Conservation (phyloP, 2,888 invertebrate species). For the Protodeltote pygarga region DNA sequence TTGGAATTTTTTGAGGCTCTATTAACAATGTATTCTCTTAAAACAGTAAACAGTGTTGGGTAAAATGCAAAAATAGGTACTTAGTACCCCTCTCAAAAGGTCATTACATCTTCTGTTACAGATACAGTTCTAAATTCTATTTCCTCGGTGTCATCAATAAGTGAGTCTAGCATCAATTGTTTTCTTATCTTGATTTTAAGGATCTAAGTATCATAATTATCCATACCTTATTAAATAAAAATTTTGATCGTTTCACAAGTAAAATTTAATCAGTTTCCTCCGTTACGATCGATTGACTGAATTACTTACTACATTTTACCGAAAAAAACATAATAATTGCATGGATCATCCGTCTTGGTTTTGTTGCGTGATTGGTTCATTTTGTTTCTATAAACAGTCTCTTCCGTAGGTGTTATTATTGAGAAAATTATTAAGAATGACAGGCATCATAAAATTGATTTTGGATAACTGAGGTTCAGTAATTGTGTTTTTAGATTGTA, state of each 20-base stretch:
- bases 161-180: too few relatives aligned
- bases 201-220: conserved; percentile 8
- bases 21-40: background rate
- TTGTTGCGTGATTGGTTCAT: conserved; percentile 36
- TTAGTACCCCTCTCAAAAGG: too few relatives aligned
- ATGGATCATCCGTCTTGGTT: conserved; percentile 35
- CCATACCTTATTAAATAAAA: conserved; percentile 10
- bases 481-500: conserved; percentile 1
- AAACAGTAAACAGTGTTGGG: too few relatives aligned
- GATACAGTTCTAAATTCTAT: too few relatives aligned
- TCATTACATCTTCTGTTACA: too few relatives aligned
- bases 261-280: conserved; percentile 45
- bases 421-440: conserved; percentile 1
- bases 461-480: conserved; percentile 1
- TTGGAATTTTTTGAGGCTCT: background rate
- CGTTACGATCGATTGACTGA: conserved; percentile 42
- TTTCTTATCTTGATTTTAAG: background rate
- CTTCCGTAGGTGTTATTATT: conserved; percentile 24
- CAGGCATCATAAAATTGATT: conserved; percentile 8
- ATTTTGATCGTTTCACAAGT: conserved; percentile 33
- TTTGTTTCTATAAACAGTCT: conserved; percentile 15
- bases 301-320: conserved; percentile 50
- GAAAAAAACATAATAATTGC: conserved; percentile 51
- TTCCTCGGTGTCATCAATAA: too few relatives aligned
- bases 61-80: too few relatives aligned